Conservation (phyloP, 2,888 invertebrate species). For the Lasioglossum morio region DNA sequence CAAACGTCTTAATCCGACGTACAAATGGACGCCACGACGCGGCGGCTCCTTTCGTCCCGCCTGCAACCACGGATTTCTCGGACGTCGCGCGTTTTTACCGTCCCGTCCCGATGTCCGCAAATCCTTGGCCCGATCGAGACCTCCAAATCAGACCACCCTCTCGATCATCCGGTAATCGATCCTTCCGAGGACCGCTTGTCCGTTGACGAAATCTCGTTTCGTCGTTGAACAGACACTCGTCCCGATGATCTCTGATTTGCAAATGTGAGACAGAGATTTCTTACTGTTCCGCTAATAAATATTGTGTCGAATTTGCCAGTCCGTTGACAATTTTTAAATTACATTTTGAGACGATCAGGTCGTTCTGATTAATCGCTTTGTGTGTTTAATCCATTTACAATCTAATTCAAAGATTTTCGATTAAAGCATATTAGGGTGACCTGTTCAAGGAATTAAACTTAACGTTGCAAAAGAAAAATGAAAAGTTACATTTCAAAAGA, state of each 20-base stretch:
- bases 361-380: too few relatives aligned
- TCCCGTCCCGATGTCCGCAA: constrained; percentile 54
- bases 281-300: neutral
- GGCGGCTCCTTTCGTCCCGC: constrained; percentile 52
- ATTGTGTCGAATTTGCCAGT: neutral
- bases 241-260: neutral
- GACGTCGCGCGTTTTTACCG: constrained; percentile 10
- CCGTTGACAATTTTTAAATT: neutral
- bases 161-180: constrained; percentile 54
- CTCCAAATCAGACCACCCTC: constrained; percentile 58
- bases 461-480: too few relatives aligned
- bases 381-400: too few relatives aligned
- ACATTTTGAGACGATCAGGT: neutral
- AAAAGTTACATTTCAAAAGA: too few relatives aligned
- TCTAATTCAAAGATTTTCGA: too few relatives aligned
- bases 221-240: constrained; percentile 24
- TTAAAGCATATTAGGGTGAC: too few relatives aligned
- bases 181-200: constrained; percentile 30
- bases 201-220: constrained; percentile 34
- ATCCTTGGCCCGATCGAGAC: constrained; percentile 54
- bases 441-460: too few relatives aligned
- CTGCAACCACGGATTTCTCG: constrained; percentile 58
- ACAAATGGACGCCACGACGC: constrained; percentile 60
- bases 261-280: neutral
- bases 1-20: constrained; percentile 76